Evolutionary conservation across 2,797 vertebrate species (phyloP).

Genomic region (Karalla daura): DNA sequence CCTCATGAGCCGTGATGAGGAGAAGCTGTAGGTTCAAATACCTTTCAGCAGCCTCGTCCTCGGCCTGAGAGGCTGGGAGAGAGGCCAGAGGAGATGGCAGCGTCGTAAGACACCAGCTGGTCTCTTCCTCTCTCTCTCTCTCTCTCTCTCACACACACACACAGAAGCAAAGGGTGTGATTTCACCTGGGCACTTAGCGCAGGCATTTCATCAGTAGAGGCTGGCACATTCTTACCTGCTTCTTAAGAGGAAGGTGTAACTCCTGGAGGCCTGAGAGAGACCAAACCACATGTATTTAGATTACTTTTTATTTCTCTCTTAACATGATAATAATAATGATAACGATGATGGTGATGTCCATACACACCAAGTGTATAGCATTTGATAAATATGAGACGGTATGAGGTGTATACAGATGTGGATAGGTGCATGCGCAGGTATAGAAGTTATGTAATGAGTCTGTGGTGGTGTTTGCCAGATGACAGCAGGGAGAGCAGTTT

Average conservation of each 20-base stretch:
- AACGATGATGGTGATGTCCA: too few relatives aligned
- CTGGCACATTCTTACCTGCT: conserved; percentile 17
- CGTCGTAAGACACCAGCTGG: conserved; percentile 62
- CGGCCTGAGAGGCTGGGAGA: conserved; percentile 50
- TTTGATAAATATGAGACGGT: too few relatives aligned
- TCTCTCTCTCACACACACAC: too few relatives aligned
- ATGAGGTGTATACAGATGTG: too few relatives aligned
- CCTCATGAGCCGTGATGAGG: conserved; percentile 41
- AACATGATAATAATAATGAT: too few relatives aligned
- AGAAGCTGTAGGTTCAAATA: conserved; percentile 31
- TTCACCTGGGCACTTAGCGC: conserved; percentile 64
- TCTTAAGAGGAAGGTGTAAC: conserved; percentile 40
- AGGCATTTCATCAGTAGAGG: conserved; percentile 40
- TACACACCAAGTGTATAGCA: too few relatives aligned
- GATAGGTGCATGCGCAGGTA: too few relatives aligned
- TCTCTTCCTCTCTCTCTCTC: too few relatives aligned
- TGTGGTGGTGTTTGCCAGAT: background rate
- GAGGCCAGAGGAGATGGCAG: conserved; percentile 53
- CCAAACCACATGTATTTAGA: background rate
- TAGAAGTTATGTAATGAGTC: background rate
- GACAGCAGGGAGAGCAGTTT: background rate
- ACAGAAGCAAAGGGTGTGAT: conserved; percentile 30
- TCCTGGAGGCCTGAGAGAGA: background rate
- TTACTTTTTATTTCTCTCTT: too few relatives aligned
- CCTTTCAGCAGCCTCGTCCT: background rate